These are phyloP conservation scores for Gastrophysa polygoni DNA, from an alignment of 2,888 invertebrate species.

Conservation along the genomic window DNA sequence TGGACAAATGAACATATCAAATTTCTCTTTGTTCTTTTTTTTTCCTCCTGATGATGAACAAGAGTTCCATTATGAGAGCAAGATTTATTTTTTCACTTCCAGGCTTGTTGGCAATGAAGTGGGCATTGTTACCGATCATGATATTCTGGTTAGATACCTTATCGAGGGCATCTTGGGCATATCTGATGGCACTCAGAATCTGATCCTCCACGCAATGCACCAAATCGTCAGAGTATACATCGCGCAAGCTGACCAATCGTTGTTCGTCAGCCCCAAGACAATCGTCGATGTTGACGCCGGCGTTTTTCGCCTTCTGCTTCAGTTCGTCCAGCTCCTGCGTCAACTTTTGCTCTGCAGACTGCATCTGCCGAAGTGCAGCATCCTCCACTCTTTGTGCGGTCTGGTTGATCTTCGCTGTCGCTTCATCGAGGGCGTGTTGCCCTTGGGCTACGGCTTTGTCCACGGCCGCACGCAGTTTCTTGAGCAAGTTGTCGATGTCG, in stretches of 20 bases:
- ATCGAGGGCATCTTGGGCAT: slow-evolving; percentile 20
- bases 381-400: not conserved
- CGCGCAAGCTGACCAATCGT: slow-evolving; percentile 17
- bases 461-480: slow-evolving; percentile 15
- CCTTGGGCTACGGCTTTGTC: slow-evolving; percentile 24
- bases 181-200: slow-evolving; percentile 14
- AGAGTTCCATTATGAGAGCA: too few relatives aligned
- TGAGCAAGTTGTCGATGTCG: slow-evolving; percentile 20
- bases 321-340: slow-evolving; percentile 18
- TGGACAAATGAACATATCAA: too few relatives aligned
- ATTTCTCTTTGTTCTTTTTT: too few relatives aligned
- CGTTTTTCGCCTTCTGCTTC: slow-evolving; percentile 22
- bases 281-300: slow-evolving; percentile 26
- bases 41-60: too few relatives aligned
- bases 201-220: slow-evolving; percentile 15
- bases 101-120: too few relatives aligned
- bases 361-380: slow-evolving; percentile 2
- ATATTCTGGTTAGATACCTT: too few relatives aligned
- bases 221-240: slow-evolving; percentile 14
- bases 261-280: slow-evolving; percentile 23
- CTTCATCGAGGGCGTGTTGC: slow-evolving; percentile 13
- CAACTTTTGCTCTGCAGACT: slow-evolving; percentile 11
- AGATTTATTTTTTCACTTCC: too few relatives aligned
- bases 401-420: slow-evolving; percentile 16
- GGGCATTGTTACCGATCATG: too few relatives aligned